phyloP scores from a whole-genome alignment of 2,888 invertebrate genomes.

The Frankliniella fusca region DNA sequence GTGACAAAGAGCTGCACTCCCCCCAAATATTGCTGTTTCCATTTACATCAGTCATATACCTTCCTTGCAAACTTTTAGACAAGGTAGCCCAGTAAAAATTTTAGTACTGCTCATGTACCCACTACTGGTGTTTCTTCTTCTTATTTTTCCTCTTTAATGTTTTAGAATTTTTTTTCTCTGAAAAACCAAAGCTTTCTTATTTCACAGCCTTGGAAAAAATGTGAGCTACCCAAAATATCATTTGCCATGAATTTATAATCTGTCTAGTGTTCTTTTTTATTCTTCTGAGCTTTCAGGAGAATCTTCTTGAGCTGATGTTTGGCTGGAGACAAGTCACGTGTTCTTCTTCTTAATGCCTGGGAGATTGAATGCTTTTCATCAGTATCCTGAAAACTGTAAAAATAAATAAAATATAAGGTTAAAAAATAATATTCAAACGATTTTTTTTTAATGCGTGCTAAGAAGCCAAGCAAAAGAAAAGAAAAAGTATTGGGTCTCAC shows the following conservation, averaged over 20 bases:
- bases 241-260: background rate
- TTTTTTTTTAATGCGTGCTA: background rate
- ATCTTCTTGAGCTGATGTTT: background rate
- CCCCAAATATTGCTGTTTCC: too few species aligned
- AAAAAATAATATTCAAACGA: background rate
- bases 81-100: too few species aligned
- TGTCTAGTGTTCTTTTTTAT: background rate
- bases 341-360: background rate
- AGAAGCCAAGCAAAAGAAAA: background rate
- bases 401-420: background rate
- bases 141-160: background rate
- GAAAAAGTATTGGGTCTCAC: background rate
- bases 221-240: background rate
- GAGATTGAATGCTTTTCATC: background rate
- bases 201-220: background rate
- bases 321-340: background rate
- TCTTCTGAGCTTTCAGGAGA: background rate
- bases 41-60: too few species aligned
- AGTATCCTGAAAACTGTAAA: background rate
- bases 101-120: too few species aligned
- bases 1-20: too few species aligned
- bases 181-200: background rate
- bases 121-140: too few species aligned
- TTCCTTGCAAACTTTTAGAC: too few species aligned
- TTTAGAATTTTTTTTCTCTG: background rate